Evolutionary conservation across 2,888 invertebrate species (phyloP), one percentile per base, ranked within the genome.

Genomic region (Petrolisthes cinctipes): DNA sequence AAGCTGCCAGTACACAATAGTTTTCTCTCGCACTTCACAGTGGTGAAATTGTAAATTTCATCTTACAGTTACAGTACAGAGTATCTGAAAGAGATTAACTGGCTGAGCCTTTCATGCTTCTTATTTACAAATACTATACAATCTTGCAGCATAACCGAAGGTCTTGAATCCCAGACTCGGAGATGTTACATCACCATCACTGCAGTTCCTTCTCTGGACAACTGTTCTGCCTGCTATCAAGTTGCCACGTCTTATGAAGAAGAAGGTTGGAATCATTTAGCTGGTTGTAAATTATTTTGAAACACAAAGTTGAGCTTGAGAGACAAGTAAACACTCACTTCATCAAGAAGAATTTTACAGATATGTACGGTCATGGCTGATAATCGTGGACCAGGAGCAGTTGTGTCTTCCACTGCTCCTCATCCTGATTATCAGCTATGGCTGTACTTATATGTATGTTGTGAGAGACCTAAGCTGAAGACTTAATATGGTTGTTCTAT

Each of bases 171-270:
- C 86, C 93, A 93, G 91, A 92, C 92, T 56, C 92, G 92, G 73
- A 92, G 93, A 89, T 93, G 95, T 88, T 95, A 95, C 92, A 93
- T 96, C 91, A 95, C 95, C 17, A 94, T 96, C 91, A 94, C 95
- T 78, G 95, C 95, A 76, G 94, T 95, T 91, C 96, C 96, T 86
- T 94, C 95, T 79, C 93, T 95, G 78, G 94, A 94, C 90, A 94
- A 94, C 91, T 95, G 96, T 92, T 94, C 93, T 91, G 95, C 95
- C 91, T 95, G 95, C 92, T 92, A 93, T 86, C 93, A 93, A 89
- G 93, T 94, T 61, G 91, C 91, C 11, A 90, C 93, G 71, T 93
- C 93, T 4, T 94, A 94, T 86, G 93, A 94, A 91, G 89, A 89
- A 86, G 89, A 89, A 57, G 94, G 94, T 93, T 92, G 86, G 82